phyloP scores from a whole-genome alignment of 2,888 invertebrate species.

The Fissipunctia ypsillon region DNA sequence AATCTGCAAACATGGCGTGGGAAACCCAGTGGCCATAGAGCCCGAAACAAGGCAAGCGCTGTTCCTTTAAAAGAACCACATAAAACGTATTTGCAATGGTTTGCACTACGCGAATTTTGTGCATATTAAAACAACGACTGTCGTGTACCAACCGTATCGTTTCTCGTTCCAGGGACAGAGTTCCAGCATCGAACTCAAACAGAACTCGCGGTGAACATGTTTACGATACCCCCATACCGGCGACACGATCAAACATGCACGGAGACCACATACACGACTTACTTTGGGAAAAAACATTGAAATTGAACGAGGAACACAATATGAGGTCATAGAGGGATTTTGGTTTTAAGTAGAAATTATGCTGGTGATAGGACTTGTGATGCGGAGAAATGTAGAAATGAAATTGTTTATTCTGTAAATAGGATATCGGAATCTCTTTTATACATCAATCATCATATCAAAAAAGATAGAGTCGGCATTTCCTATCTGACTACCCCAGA shows the following conservation, averaged over 20 bases:
- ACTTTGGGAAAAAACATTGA: constrained; percentile 35
- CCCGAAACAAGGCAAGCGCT: no score
- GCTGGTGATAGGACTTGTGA: not conserved
- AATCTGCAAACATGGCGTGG: not conserved
- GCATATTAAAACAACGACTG: not conserved
- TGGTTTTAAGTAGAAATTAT: not conserved
- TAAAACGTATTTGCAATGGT: not conserved
- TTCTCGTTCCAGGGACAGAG: constrained; percentile 14
- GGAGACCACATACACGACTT: constrained; percentile 47
- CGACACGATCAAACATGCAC: constrained; percentile 56
- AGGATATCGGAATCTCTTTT: no score
- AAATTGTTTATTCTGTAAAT: no score
- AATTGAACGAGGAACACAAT: constrained; percentile 14
- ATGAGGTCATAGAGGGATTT: not conserved
- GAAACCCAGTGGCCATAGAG: no score
- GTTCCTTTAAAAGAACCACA: no score
- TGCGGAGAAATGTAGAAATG: not conserved
- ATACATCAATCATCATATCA: no score
- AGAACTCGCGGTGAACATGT: constrained; percentile 63
- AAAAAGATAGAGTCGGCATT: no score
- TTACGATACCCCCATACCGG: constrained; percentile 66
- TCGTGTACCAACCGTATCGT: not conserved
- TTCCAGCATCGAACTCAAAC: constrained; percentile 67
- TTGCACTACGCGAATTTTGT: not conserved
- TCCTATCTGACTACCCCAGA: no score